Base-by-base conservation (phyloP, 2,113 vertebrate genomes). In the Saimiri boliviensis region DNA sequence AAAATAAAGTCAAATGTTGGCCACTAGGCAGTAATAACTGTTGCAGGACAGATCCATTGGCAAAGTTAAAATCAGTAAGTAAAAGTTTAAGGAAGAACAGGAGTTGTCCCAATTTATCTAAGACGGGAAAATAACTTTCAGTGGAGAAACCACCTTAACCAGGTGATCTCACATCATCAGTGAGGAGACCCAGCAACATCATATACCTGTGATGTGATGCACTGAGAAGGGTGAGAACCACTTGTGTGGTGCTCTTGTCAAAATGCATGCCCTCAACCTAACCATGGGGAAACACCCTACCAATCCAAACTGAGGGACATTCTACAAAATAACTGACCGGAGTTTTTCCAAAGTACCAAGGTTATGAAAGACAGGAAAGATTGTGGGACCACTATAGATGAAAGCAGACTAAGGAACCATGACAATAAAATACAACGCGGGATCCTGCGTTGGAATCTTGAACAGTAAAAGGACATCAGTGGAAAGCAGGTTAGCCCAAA, bases 211-310 rank as follows among this genome's bases (percentile, higher is more conserved):
- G 37, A 80, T 9, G 19, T 32, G 27, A 40, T 58, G n/a, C 12
- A 3, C 13, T 4, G 66, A 45, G 42, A 86, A 66, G 3, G 27
- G 9, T 8, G 35, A n/a, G n/a, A 5, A 23, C 13, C 2, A 0
- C 4, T 49, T 81, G n/a, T 42, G 10, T 23, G 8, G 35, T 23
- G 42, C 35, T 80, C 37, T 30, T 63, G 32, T 20, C 30, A 66
- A 81, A 63, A 73, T 7, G 10, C 1, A n/a, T 20, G 58, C 80
- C 8, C 73, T 58, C 8, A 56, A 0, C 10, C 45, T 77, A 73
- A 60, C 60, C n/a, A 49, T 32, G 52, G 71, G 68, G 42, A 79
- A 73, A 70, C 37, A 83, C 6, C 0, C 4, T 35, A 35, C 25
- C 49, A 66, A 37, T 8, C 27, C 37, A 82, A 80, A 89, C 0